Conservation (phyloP, 2,113 vertebrate genomes). For the Tupaia chinensis region DNA sequence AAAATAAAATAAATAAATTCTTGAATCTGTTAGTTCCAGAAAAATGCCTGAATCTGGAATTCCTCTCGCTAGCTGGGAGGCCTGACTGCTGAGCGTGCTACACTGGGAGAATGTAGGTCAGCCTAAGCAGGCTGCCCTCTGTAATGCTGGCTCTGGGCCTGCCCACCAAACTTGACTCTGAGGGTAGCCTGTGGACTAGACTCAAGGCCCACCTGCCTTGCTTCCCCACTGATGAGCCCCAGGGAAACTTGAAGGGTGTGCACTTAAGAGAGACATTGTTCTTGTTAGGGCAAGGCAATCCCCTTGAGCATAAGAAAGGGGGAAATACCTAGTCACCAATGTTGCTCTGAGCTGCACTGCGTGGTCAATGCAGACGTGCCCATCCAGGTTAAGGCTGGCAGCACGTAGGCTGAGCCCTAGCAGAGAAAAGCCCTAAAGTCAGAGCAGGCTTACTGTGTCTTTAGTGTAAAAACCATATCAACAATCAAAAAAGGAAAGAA, state of each 20-base stretch:
- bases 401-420: neutral
- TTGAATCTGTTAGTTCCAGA: constrained; percentile 30
- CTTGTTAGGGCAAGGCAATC: neutral
- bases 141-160: neutral
- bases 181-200: constrained; percentile 73
- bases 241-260: constrained; percentile 82
- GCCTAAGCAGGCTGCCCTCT: neutral
- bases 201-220: constrained; percentile 74
- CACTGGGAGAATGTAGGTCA: constrained; percentile 69
- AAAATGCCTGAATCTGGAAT: constrained; percentile 46
- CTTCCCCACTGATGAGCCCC: constrained; percentile 65
- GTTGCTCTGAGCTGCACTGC: neutral
- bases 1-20: constrained; percentile 49
- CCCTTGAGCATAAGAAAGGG: neutral
- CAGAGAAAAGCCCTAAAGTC: neutral
- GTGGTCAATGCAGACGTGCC: neutral
- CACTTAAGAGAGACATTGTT: constrained; percentile 81
- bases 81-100: constrained; percentile 6
- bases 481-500: neutral
- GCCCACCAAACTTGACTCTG: constrained; percentile 4
- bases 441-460: neutral
- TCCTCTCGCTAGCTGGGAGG: constrained; percentile 24
- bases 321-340: neutral
- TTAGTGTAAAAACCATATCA: constrained; percentile 20
- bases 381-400: neutral